A percentile compares a stretch with the other conserved stretches of the same genome.
These are phyloP conservation scores for Plecotus auritus DNA, from an alignment of 2,113 vertebrate species.

Conservation along the genomic window DNA sequence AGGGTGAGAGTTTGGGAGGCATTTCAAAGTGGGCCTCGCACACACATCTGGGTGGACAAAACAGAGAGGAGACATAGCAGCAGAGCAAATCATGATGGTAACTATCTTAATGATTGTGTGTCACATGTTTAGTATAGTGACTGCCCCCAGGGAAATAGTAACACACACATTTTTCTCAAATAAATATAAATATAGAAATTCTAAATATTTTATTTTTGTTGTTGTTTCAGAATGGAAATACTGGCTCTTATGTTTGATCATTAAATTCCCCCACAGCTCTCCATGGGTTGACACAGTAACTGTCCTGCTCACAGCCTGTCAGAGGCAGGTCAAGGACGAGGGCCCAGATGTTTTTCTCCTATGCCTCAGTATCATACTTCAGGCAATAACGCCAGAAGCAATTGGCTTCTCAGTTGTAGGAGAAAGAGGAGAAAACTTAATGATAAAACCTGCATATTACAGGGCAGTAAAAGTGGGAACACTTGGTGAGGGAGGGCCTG, in stretches of 20 bases:
- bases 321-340: not conserved
- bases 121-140: not conserved
- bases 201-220: conserved; percentile 1
- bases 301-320: not conserved
- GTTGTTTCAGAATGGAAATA: not conserved
- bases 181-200: not conserved
- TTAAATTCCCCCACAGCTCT: not conserved
- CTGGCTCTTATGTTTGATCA: not conserved
- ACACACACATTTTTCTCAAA: not conserved
- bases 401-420: not conserved
- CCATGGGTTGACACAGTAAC: not conserved
- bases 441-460: not conserved
- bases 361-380: not conserved
- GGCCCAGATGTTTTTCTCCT: not conserved
- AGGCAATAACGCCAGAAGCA: not conserved
- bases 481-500: not conserved
- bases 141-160: not conserved
- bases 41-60: not conserved
- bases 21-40: not conserved
- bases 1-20: not conserved
- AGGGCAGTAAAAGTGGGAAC: not conserved
- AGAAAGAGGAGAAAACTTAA: not conserved
- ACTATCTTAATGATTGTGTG: not conserved
- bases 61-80: not conserved
- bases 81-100: not conserved